Evolutionary conservation across 2,113 vertebrate genomes (phyloP).

Genomic region (Epinephelus cyanopodus): DNA sequence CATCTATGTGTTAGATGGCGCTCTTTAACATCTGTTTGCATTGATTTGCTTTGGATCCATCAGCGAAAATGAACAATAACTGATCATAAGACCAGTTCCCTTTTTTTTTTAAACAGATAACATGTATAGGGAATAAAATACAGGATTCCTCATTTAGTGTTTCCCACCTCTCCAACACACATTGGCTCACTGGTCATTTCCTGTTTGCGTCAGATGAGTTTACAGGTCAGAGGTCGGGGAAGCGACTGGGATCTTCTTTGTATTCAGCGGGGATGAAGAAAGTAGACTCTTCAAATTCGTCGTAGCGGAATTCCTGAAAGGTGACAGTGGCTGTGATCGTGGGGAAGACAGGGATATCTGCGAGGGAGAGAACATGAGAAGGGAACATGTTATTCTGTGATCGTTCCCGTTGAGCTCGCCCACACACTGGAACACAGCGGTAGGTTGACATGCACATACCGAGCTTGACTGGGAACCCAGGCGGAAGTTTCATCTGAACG

Average conservation of each 20-base stretch:
- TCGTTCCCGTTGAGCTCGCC: neutral
- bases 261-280: conserved; percentile 93
- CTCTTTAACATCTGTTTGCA: conserved; percentile 63
- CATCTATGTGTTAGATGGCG: conserved; percentile 34
- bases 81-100: conserved; percentile 31
- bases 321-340: conserved; percentile 99
- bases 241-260: conserved; percentile 96
- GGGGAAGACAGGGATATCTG: conserved; percentile 97
- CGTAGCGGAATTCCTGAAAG: conserved; percentile 96
- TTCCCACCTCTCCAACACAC: neutral
- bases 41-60: conserved; percentile 68
- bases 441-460: conserved; percentile 82
- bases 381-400: neutral
- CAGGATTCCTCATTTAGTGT: conserved; percentile 27
- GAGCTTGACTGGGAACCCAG: conserved; percentile 96
- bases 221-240: conserved; percentile 91
- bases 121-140: conserved; percentile 52
- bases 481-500: conserved; percentile 98
- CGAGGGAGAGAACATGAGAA: conserved; percentile 3
- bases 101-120: conserved; percentile 34
- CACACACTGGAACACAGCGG: neutral
- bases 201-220: conserved; percentile 30
- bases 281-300: conserved; percentile 90
- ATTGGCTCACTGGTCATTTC: conserved; percentile 42
- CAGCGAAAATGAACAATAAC: conserved; percentile 48